These are phyloP conservation scores for Clarias pachynema DNA, from an alignment of 2,797 vertebrate genomes.

Conservation along the genomic window DNA sequence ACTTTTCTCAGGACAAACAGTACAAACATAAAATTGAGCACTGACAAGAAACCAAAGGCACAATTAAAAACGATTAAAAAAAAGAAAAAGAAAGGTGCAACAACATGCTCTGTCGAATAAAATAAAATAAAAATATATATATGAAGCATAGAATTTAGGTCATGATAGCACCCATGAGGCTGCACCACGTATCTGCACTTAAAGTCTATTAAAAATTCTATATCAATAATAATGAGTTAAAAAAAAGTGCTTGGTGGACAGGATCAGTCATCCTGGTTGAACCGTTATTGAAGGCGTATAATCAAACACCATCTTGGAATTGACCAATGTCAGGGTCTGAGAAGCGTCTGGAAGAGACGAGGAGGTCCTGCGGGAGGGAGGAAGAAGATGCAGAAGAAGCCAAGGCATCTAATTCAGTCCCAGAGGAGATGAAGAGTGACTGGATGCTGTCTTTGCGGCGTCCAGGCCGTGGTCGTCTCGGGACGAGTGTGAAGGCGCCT, in stretches of 20 bases:
- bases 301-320: constrained; percentile 67
- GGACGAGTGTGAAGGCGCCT: constrained; percentile 69
- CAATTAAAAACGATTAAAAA: constrained; percentile 39
- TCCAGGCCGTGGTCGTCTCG: constrained; percentile 76
- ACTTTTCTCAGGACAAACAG: constrained; percentile 8
- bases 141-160: constrained; percentile 51
- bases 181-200: constrained; percentile 51
- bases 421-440: constrained; percentile 79
- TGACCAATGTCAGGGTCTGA: constrained; percentile 83
- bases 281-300: neutral
- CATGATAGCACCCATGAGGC: constrained; percentile 52
- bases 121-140: constrained; percentile 27
- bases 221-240: constrained; percentile 66
- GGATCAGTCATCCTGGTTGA: constrained; percentile 23
- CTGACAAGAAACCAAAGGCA: constrained; percentile 66
- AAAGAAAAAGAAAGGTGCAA: constrained; percentile 64
- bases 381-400: constrained; percentile 61
- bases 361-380: constrained; percentile 49
- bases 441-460: constrained; percentile 85
- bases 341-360: constrained; percentile 78
- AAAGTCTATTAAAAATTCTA: constrained; percentile 52
- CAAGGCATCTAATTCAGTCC: constrained; percentile 60
- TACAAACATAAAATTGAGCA: constrained; percentile 50
- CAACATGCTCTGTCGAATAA: constrained; percentile 59
- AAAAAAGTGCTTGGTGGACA: constrained; percentile 77